Evolutionary conservation across 1,140 invertebrate species (phyloP).

Genomic region (Trachymyrmex septentrionalis): DNA sequence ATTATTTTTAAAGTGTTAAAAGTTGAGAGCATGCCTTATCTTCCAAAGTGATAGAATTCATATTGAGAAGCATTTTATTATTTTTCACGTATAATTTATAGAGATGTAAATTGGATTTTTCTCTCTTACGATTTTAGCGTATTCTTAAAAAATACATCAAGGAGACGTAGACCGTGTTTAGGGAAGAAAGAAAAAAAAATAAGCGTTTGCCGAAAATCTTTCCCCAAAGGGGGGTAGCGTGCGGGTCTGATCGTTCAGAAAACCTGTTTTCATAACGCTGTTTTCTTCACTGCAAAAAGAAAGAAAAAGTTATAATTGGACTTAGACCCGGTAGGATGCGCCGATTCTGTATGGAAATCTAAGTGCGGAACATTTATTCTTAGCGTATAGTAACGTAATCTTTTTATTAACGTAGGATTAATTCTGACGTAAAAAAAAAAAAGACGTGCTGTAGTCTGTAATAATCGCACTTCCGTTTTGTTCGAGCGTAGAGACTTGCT

Average conservation of each 20-base stretch:
- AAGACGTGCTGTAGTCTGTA: constrained; percentile 56
- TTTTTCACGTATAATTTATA: constrained; percentile 4
- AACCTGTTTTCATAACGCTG: constrained; percentile 14
- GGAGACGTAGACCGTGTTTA: constrained; percentile 12
- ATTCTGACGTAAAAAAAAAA: constrained; percentile 68
- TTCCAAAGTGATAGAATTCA: constrained; percentile 1
- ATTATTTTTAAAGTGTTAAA: no score
- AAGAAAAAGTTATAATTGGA: constrained; percentile 37
- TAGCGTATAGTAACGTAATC: constrained; percentile 78
- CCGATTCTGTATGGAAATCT: constrained; percentile 73
- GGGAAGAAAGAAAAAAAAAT: not conserved
- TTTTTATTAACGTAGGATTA: constrained; percentile 82
- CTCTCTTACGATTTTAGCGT: not conserved
- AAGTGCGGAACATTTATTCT: constrained; percentile 73
- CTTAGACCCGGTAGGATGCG: constrained; percentile 70
- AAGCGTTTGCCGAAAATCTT: constrained; percentile 42
- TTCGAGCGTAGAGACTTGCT: constrained; percentile 67
- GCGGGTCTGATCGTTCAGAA: constrained; percentile 53
- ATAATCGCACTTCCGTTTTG: constrained; percentile 67
- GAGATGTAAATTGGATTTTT: not conserved
- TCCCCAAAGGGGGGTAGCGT: constrained; percentile 40
- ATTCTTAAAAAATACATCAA: not conserved
- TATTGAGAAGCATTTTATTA: not conserved
- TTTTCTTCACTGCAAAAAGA: constrained; percentile 1
- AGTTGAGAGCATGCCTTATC: not conserved